Evolutionary conservation across 2,888 invertebrate species (phyloP).

Genomic region (Meiosimyza platycephala): DNA sequence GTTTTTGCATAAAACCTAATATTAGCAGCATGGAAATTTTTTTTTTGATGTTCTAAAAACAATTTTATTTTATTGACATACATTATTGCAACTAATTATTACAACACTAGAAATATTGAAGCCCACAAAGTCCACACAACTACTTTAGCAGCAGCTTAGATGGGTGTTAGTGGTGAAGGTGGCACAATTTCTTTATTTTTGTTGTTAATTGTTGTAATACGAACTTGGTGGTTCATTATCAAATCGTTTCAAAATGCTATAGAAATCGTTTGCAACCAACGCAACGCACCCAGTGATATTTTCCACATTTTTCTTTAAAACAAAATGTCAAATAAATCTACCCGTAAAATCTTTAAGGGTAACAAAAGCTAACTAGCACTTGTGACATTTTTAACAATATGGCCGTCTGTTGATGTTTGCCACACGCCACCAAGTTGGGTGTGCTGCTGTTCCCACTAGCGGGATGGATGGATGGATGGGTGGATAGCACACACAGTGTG

Average conservation of each 20-base stretch:
- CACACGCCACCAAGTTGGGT: background rate
- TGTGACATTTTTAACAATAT: conserved; percentile 27
- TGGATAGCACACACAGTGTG: background rate
- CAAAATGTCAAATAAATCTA: background rate
- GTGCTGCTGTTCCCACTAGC: background rate
- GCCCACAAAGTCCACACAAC: background rate
- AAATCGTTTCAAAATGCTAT: conserved; percentile 30
- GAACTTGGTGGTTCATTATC: background rate
- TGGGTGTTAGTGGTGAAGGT: background rate
- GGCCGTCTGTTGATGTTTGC: background rate
- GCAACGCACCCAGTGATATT: conserved; percentile 10
- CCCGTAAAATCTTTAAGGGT: background rate
- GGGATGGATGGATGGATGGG: background rate
- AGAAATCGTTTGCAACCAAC: conserved; percentile 1
- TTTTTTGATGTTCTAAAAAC: too few relatives aligned
- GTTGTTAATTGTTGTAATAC: conserved; percentile 1
- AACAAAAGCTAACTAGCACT: conserved; percentile 18
- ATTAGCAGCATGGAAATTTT: too few relatives aligned
- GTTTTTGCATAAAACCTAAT: too few relatives aligned
- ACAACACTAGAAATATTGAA: background rate
- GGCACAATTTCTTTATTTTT: background rate
- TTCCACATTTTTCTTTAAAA: background rate
- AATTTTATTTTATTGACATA: too few relatives aligned
- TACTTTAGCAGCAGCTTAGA: conserved; percentile 4
- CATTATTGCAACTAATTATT: too few relatives aligned